These are phyloP conservation scores for Hyalella azteca DNA, from an alignment of 2,888 invertebrate genomes.

Conservation along the genomic window DNA sequence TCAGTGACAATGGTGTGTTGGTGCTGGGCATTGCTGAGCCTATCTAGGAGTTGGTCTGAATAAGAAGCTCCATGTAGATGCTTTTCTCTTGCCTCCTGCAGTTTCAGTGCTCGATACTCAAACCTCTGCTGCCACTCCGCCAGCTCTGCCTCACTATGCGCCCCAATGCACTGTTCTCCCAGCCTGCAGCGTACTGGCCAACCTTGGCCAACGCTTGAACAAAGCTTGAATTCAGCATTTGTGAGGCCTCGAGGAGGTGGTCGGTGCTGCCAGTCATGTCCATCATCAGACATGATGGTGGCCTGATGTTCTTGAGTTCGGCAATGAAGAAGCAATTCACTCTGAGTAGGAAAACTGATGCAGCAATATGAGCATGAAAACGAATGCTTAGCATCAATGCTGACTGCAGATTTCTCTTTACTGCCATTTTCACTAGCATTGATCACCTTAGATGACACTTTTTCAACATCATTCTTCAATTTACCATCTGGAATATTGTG, in stretches of 20 bases:
- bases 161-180: slow-evolving; percentile 76
- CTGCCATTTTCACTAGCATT: not conserved
- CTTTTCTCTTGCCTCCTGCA: slow-evolving; percentile 69
- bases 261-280: slow-evolving; percentile 63
- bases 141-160: slow-evolving; percentile 75
- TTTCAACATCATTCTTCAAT: not conserved
- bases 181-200: slow-evolving; percentile 69
- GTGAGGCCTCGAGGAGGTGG: slow-evolving; percentile 74
- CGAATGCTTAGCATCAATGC: not conserved
- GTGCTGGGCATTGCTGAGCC: slow-evolving; percentile 60
- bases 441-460: not conserved
- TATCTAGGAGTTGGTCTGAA: slow-evolving; percentile 72
- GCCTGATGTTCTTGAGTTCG: slow-evolving; percentile 54
- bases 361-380: slow-evolving; percentile 53
- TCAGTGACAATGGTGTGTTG: slow-evolving; percentile 67
- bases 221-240: slow-evolving; percentile 71
- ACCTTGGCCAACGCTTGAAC: slow-evolving; percentile 64
- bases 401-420: not conserved
- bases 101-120: slow-evolving; percentile 62
- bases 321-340: slow-evolving; percentile 51
- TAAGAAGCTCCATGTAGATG: slow-evolving; percentile 71
- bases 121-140: slow-evolving; percentile 77
- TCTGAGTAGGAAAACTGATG: slow-evolving; percentile 47
- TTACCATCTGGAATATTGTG: not conserved
- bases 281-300: slow-evolving; percentile 57